phyloP scores from a whole-genome alignment of 2,113 vertebrate genomes.

The Pipra filicauda region DNA sequence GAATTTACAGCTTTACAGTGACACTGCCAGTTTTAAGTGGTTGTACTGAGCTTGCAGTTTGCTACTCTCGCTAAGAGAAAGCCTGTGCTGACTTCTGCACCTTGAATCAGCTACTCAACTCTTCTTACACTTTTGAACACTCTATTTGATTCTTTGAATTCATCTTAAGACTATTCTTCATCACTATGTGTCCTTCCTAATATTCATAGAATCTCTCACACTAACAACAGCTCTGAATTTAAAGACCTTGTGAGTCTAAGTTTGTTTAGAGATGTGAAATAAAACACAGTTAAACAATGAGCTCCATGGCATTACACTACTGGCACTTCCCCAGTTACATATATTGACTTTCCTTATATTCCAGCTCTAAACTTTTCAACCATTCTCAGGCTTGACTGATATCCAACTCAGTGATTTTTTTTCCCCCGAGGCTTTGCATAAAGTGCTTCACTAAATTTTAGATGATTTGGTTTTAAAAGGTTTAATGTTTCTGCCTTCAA shows the following conservation, averaged over 20 bases:
- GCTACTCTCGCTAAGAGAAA: neutral
- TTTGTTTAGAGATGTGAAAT: neutral
- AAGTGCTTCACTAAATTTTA: neutral
- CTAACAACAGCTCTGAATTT: neutral
- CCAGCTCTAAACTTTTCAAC: neutral
- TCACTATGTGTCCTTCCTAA: neutral
- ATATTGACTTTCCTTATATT: neutral
- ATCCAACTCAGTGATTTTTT: neutral
- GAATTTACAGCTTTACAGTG: neutral
- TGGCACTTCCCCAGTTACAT: neutral
- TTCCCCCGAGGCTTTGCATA: neutral
- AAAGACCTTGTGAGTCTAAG: neutral
- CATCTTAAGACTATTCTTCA: neutral
- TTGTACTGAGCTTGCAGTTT: neutral
- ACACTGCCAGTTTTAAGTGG: neutral
- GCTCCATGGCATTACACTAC: neutral
- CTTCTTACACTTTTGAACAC: neutral
- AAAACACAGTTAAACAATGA: neutral
- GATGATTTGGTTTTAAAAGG: neutral
- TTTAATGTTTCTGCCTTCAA: neutral
- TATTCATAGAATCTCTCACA: neutral
- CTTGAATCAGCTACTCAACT: neutral
- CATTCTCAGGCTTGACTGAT: neutral
- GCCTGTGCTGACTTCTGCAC: neutral
- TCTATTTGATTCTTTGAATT: neutral